phyloP scores from a whole-genome alignment of 2,797 vertebrate species.

The Manis pentadactyla region DNA sequence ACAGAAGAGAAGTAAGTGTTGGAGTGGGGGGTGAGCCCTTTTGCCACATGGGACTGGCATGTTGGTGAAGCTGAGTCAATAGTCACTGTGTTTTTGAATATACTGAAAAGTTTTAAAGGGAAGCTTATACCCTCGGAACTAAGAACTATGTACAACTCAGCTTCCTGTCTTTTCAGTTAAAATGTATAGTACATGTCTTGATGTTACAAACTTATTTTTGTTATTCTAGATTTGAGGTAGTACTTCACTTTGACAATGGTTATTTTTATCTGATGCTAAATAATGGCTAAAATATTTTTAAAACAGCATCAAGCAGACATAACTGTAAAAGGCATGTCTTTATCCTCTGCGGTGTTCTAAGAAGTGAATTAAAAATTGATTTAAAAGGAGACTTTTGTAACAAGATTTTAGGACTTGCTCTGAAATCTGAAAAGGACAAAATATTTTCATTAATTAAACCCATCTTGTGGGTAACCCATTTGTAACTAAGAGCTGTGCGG shows the following conservation, averaged over 20 bases:
- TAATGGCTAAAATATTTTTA: not conserved
- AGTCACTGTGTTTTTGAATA: not conserved
- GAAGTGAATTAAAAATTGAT: not conserved
- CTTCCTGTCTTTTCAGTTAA: not conserved
- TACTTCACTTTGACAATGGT: constrained; percentile 4
- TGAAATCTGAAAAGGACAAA: constrained; percentile 50
- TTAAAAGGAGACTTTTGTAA: not conserved
- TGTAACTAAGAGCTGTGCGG: not conserved
- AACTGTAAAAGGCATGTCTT: not conserved
- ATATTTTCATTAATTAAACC: constrained; percentile 50
- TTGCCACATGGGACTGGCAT: not conserved
- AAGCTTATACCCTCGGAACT: not conserved
- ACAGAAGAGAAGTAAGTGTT: constrained; percentile 95
- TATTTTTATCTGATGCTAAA: constrained; percentile 10
- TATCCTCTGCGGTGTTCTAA: not conserved
- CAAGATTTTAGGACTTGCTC: not conserved
- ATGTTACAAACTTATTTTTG: not conserved
- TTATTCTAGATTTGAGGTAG: not conserved
- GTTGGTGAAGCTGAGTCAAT: not conserved
- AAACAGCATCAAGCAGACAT: not conserved
- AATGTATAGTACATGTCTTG: not conserved
- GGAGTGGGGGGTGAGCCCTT: not conserved
- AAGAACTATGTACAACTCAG: not conserved
- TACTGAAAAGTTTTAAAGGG: not conserved
- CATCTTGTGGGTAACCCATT: not conserved